A percentile compares a stretch with the other conserved stretches of the same genome.
phyloP scores from a whole-genome alignment of 2,888 invertebrate genomes.

The Trachelus tabidus region DNA sequence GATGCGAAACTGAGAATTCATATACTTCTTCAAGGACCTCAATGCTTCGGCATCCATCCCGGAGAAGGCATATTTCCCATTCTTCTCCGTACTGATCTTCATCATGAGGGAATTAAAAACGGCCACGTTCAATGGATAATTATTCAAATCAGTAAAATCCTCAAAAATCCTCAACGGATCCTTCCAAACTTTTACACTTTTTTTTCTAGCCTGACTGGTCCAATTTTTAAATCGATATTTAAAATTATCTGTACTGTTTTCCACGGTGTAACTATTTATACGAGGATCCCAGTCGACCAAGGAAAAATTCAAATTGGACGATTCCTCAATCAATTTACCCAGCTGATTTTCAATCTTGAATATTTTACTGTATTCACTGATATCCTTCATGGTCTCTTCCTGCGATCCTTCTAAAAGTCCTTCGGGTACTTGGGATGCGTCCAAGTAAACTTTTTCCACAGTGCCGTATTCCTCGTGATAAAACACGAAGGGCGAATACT shows the following conservation, averaged over 20 bases:
- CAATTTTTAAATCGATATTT: neutral
- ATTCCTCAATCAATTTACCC: neutral
- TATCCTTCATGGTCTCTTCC: neutral
- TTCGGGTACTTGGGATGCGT: neutral
- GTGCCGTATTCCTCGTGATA: constrained; percentile 20
- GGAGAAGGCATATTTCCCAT: constrained; percentile 1
- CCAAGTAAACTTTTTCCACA: constrained; percentile 22
- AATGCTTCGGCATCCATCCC: constrained; percentile 35
- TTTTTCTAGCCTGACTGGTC: neutral
- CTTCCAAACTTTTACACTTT: neutral
- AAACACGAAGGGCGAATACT: constrained; percentile 36
- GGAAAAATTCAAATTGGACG: no score
- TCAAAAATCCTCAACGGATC: neutral
- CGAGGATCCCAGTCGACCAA: no score
- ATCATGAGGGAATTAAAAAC: constrained; percentile 27
- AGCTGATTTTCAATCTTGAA: neutral
- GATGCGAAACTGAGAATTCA: constrained; percentile 34
- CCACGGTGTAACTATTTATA: neutral
- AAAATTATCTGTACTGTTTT: neutral
- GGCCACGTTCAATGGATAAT: neutral
- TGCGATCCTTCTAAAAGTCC: neutral
- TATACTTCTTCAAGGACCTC: constrained; percentile 26
- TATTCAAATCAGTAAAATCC: neutral
- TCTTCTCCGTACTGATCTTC: constrained; percentile 19
- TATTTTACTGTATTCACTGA: neutral